Evolutionary conservation across 2,797 vertebrate species (phyloP), one percentile per base, ranked within the genome.

Genomic region (Coccyzus lansbergi): DNA sequence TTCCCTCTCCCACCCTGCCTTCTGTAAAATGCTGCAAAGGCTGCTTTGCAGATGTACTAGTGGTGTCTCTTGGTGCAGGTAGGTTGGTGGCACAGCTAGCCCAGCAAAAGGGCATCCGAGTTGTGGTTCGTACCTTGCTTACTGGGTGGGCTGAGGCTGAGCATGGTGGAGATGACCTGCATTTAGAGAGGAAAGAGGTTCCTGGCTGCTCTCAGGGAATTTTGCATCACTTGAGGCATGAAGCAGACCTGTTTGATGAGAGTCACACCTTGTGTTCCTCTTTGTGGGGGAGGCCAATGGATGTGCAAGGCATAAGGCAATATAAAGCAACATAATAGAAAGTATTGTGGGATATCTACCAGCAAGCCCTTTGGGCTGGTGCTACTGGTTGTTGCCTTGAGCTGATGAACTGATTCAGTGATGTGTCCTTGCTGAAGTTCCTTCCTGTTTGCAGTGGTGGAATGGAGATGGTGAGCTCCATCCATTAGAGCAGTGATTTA

Each of bases 221-320:
- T 81, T 67, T 3, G 2, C 1, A 1, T 76, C 4, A 17, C 55
- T 88, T 0, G 0, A 83, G 42, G 68, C 18, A 1, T 15, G 40
- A 44, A 82, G 18, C 77, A 76, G 51, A 85, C 80, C 55, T 68
- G 49, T 68, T 83, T 72, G 58, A 59, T 3, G 4, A 82, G 83
- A 89, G 64, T 60, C 46, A 12, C 65, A 88, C 55, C 28, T 46
- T 69, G 58, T 46, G n/a, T 42, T 62, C 14, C 17, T 49, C 34
- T 29, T 36, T 53, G 38, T 49, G 62, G 56, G 20, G 33, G 42
- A 85, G 58, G 49, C 76, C 78, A 78, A 12, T 4, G 18, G 48
- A 68, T 83, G 52, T 85, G 56, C 0, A 5, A 83, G 42, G 24
- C 42, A 11, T 48, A 78, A 78, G 51, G 58, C 62, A 53, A 5